Evolutionary conservation across 2,113 vertebrate genomes (phyloP).

Genomic region (Recurvirostra avosetta): DNA sequence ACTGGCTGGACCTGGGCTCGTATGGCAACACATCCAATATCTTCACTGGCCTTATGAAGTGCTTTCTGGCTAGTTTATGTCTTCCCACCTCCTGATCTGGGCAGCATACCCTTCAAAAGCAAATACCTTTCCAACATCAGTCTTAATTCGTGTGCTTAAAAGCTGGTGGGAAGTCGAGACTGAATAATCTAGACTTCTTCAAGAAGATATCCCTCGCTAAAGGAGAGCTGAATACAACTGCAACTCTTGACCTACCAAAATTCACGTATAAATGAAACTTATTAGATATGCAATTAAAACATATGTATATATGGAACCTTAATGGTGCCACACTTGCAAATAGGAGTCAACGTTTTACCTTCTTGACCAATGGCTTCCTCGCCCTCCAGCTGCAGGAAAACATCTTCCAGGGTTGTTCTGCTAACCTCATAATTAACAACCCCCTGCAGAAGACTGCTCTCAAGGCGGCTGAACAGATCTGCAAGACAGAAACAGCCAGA

Average conservation of each 20-base stretch:
- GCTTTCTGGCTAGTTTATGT: not conserved
- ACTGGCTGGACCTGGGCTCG: not conserved
- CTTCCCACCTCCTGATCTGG: not conserved
- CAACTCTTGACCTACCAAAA: not conserved
- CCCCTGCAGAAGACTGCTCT: slow-evolving; percentile 74
- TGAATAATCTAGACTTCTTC: not conserved
- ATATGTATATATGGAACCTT: fast-evolving
- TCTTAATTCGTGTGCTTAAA: not conserved
- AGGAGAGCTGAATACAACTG: not conserved
- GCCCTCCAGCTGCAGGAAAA: slow-evolving; percentile 89
- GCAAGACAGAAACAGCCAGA: not conserved
- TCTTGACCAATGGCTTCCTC: slow-evolving; percentile 76
- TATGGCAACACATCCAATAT: not conserved
- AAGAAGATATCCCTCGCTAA: not conserved
- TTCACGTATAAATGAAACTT: not conserved
- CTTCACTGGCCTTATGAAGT: not conserved
- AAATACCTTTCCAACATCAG: not conserved
- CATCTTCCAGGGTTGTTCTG: slow-evolving; percentile 90
- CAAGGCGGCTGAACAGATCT: slow-evolving; percentile 87
- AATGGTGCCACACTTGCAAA: fast-evolving
- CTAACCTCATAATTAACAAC: slow-evolving; percentile 86
- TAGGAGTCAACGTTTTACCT: slow-evolving; percentile 61
- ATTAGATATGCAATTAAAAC: not conserved
- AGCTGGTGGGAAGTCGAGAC: not conserved
- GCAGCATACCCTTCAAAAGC: not conserved